A percentile compares a stretch with the other conserved stretches of the same genome.
Conservation (phyloP, 2,797 vertebrate species). For the Podarcis lilfordi region DNA sequence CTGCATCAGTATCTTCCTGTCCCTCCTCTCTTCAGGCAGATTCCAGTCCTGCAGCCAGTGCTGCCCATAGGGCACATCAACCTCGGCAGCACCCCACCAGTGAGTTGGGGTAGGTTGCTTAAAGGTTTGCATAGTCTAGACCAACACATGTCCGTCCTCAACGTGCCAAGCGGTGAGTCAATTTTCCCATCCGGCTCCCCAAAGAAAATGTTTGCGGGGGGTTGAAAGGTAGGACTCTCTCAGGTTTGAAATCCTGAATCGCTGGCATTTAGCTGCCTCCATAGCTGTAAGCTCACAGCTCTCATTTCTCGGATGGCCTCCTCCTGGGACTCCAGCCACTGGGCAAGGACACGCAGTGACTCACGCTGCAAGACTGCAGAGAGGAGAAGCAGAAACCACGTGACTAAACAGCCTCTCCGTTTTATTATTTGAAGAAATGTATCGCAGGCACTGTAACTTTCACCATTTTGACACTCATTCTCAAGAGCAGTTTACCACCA, state of each 20-base stretch:
- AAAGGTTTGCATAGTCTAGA: background rate
- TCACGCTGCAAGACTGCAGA: slow-evolving; percentile 87
- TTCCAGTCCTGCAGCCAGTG: background rate
- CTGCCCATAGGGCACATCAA: background rate
- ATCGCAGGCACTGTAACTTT: background rate
- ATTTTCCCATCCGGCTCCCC: background rate
- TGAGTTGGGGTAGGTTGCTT: background rate
- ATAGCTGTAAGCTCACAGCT: slow-evolving; percentile 72
- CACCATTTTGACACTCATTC: no score
- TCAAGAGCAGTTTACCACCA: no score
- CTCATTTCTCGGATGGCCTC: slow-evolving; percentile 78
- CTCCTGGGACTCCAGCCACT: slow-evolving; percentile 78
- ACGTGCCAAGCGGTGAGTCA: background rate
- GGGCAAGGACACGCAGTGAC: slow-evolving; percentile 79
- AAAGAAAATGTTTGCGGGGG: background rate
- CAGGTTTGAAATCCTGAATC: slow-evolving; percentile 54
- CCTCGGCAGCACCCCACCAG: background rate
- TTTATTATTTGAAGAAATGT: background rate
- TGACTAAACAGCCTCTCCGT: background rate
- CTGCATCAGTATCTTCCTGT: background rate
- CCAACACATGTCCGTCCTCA: background rate
- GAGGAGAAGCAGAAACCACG: background rate
- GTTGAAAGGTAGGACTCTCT: slow-evolving; percentile 2
- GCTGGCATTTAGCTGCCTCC: slow-evolving; percentile 72
- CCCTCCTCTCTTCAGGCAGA: background rate